Percentiles rank a stretch among this genome's conserved stretches.
Conservation (phyloP, 1,140 invertebrate genomes). For the Aphidius gifuensis region DNA sequence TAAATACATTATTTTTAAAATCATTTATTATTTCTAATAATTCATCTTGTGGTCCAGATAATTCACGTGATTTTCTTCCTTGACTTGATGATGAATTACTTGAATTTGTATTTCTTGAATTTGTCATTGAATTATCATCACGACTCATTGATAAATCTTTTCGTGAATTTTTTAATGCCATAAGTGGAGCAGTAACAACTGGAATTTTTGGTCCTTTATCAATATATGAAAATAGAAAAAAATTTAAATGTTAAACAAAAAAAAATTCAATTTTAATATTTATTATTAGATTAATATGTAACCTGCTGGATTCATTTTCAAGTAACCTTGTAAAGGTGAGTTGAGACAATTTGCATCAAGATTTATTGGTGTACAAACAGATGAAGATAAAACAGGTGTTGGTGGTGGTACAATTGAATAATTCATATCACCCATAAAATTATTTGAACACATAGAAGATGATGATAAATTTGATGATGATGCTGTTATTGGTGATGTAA, state of each 20-base stretch:
- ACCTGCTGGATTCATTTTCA: conserved; percentile 57
- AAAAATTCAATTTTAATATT: background rate
- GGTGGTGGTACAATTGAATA: conserved; percentile 51
- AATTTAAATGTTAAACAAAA: conserved; percentile 3
- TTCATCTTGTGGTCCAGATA: conserved; percentile 65
- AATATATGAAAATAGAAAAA: background rate
- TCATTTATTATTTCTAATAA: conserved; percentile 83
- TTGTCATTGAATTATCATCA: conserved; percentile 28
- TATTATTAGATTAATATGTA: background rate
- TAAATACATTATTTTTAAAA: conserved; percentile 85
- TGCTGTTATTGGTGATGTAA: conserved; percentile 31
- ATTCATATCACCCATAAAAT: conserved; percentile 46
- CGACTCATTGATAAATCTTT: conserved; percentile 25
- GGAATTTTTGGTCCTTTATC: conserved; percentile 20
- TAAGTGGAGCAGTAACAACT: conserved; percentile 18
- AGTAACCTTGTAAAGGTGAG: conserved; percentile 51
- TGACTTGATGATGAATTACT: conserved; percentile 29
- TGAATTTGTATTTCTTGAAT: conserved; percentile 29
- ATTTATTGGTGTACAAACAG: conserved; percentile 26
- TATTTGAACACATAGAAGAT: conserved; percentile 33
- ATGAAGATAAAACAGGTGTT: conserved; percentile 36
- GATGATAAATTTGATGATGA: conserved; percentile 28
- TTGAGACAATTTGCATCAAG: conserved; percentile 37
- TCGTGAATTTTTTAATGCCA: conserved; percentile 19
- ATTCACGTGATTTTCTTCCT: conserved; percentile 37